Evolutionary conservation across 2,113 vertebrate genomes (phyloP).

Genomic region (Phoenicopterus ruber): DNA sequence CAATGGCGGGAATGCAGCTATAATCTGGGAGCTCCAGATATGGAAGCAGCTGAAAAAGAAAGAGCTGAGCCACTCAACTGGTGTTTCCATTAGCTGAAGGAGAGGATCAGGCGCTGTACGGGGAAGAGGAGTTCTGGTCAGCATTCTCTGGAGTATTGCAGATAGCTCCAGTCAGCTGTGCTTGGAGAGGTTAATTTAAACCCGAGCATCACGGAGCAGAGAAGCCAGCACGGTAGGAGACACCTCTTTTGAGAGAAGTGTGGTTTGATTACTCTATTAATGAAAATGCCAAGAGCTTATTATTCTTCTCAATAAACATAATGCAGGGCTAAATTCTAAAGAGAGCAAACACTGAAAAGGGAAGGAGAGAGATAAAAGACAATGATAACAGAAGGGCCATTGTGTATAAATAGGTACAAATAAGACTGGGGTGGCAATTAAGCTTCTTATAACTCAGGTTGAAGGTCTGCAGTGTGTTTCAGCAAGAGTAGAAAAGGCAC

Average conservation of each 20-base stretch:
- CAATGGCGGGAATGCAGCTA: background rate
- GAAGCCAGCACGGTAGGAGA: constrained; percentile 12
- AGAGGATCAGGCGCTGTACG: background rate
- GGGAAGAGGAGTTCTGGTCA: constrained; percentile 22
- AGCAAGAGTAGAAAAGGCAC: background rate
- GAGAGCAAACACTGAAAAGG: constrained; percentile 9
- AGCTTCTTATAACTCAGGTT: background rate
- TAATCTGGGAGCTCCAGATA: background rate
- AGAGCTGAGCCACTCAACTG: background rate
- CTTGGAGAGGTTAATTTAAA: constrained; percentile 60
- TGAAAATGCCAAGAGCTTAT: constrained; percentile 44
- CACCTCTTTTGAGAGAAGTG: constrained; percentile 44
- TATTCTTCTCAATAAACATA: constrained; percentile 49
- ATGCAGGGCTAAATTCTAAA: background rate
- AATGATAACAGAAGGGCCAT: constrained; percentile 29
- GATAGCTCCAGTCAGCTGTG: constrained; percentile 48
- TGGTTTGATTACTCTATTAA: constrained; percentile 59
- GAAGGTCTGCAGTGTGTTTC: background rate
- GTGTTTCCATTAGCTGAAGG: background rate
- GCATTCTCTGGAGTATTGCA: constrained; percentile 39
- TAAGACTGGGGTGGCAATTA: background rate
- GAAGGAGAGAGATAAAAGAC: constrained; percentile 42
- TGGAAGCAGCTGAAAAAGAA: background rate
- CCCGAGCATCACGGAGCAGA: background rate
- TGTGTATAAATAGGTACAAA: constrained; percentile 20